Base-by-base conservation (phyloP, 1,140 invertebrate species). In the Bombus superbus region DNA sequence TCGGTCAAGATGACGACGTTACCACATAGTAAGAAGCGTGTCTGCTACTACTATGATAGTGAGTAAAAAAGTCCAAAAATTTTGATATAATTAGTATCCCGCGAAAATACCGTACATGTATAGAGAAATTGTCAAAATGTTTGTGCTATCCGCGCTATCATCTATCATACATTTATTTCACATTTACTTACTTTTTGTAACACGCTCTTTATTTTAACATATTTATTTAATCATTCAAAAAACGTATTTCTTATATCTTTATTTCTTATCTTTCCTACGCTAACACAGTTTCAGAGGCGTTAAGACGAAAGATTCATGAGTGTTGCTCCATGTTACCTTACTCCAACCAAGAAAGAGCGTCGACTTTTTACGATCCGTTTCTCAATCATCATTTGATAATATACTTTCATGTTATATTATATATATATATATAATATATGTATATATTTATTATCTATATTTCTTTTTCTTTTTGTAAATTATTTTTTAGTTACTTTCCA, bases 11-110 rank as follows among this genome's bases (percentile, higher is more conserved):
- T 97, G 97, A 95, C 96, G 64, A 97, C 97, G 93, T 96, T 97
- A 95, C 97, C 97, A 22, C 98, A 98, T 90, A 98, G 97, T 92
- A 98, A 98, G 93, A 99, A 99, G 95, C 97, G 98, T 94, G 98
- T 99, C 82, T 99, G 99, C 95, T 99, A 99, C 96, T 99, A 99
- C 95, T 99, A 99, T 93, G 99, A 99, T 94, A 99, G 99, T 99
- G 96, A 98, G 98, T 98, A 95, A 66, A 77, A 86, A 88, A 83
- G 57, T 64, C 86, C 40, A 13, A 85, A 86, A 77, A 82, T 86
- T 86, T 84, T 25, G 44, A 59, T 53, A 3, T 73, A 74, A 78
- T 73, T 81, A 18, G 15, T 74, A 86, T 86, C 80, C 86, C 88
- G 87, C 81, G 85, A 91, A 91, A 92, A 92, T 40, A 64, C 47